Percentiles rank a stretch among this genome's conserved stretches.
These are phyloP conservation scores for Catocala sponsa DNA, from an alignment of 2,888 invertebrate species.

Conservation along the genomic window DNA sequence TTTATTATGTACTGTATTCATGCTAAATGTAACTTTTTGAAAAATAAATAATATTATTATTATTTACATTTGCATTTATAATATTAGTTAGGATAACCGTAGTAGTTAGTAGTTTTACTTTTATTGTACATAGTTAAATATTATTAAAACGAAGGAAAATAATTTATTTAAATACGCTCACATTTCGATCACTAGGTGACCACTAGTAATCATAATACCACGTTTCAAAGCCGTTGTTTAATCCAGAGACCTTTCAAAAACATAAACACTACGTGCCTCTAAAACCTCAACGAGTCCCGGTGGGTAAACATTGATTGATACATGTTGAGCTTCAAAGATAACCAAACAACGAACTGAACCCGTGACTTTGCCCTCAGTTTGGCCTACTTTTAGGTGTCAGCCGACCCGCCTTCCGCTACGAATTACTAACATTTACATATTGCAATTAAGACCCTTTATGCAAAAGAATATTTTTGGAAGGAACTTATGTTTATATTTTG, in stretches of 20 bases:
- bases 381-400: slow-evolving; percentile 45
- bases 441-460: slow-evolving; percentile 40
- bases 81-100: no score
- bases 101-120: no score
- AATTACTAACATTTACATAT: slow-evolving; percentile 46
- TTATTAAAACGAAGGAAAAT: no score
- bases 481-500: background rate
- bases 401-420: slow-evolving; percentile 24
- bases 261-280: background rate
- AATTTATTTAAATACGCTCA: no score
- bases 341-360: slow-evolving; percentile 43
- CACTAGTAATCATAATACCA: no score
- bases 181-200: no score
- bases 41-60: no score
- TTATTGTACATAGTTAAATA: no score
- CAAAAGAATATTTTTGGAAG: slow-evolving; percentile 9
- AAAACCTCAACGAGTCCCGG: background rate
- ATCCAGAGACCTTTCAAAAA: background rate
- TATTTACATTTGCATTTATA: no score
- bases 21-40: no score
- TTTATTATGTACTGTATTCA: no score
- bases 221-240: no score
- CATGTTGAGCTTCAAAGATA: slow-evolving; percentile 25
- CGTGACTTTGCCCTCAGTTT: slow-evolving; percentile 46
- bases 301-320: slow-evolving; percentile 12